These are phyloP conservation scores for Ptilonorhynchus violaceus DNA, from an alignment of 2,113 vertebrate genomes.

Conservation along the genomic window DNA sequence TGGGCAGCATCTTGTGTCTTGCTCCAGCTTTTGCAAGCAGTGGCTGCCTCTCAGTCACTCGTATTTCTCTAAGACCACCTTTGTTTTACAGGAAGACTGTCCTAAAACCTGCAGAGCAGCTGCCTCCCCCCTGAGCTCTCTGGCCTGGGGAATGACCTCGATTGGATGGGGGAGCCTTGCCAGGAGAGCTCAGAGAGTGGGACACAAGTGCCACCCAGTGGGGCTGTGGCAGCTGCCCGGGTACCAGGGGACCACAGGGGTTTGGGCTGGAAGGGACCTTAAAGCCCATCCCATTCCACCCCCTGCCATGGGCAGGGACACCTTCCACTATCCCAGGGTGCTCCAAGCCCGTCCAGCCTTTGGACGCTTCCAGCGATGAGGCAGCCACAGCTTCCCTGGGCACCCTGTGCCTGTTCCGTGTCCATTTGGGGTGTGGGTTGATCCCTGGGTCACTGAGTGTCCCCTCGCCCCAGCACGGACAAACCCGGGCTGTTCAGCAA, in stretches of 20 bases:
- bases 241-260: not conserved
- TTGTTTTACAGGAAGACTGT: not conserved
- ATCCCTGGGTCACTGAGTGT: not conserved
- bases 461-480: not conserved
- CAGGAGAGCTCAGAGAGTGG: not conserved
- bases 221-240: not conserved
- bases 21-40: not conserved
- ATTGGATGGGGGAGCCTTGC: not conserved
- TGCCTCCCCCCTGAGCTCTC: not conserved
- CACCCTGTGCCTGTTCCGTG: rapidly evolving
- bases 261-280: not conserved
- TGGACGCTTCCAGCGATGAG: not conserved
- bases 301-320: not conserved
- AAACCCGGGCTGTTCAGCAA: not conserved
- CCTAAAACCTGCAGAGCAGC: not conserved
- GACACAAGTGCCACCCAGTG: constrained; percentile 35
- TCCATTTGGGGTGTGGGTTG: rapidly evolving
- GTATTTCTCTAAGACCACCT: not conserved
- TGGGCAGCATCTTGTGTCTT: not conserved
- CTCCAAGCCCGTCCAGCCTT: not conserved
- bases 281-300: not conserved
- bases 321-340: rapidly evolving
- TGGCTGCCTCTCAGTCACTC: not conserved
- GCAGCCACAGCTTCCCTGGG: not conserved
- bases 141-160: rapidly evolving